phyloP scores from a whole-genome alignment of 2,797 vertebrate genomes.

The Simalia tracyae region DNA sequence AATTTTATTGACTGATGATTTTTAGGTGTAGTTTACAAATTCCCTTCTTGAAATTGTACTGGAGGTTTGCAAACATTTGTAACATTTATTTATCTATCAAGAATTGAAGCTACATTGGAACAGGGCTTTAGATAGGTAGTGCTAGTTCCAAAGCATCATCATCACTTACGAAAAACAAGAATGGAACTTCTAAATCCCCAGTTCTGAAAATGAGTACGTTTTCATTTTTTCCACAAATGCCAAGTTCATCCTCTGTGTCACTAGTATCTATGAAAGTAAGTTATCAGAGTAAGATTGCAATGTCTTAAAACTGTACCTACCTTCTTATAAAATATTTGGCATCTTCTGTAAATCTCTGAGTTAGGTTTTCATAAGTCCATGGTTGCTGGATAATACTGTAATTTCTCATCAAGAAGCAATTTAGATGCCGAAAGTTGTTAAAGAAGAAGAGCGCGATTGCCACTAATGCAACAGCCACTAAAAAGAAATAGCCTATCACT shows the following conservation, averaged over 20 bases:
- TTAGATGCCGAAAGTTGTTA: constrained; percentile 74
- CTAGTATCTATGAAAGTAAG: background rate
- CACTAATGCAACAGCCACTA: background rate
- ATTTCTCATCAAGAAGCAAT: constrained; percentile 87
- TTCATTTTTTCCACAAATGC: background rate
- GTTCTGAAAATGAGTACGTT: background rate
- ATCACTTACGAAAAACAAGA: background rate
- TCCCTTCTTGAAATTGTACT: too few species aligned
- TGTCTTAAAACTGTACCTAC: constrained; percentile 63
- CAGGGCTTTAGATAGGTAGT: background rate
- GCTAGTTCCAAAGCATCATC: background rate
- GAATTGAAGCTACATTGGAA: background rate
- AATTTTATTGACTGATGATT: too few species aligned
- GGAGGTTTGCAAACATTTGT: too few species aligned
- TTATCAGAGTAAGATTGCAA: rapidly evolving
- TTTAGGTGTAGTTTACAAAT: too few species aligned
- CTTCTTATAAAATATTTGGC: constrained; percentile 78
- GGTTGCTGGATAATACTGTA: constrained; percentile 82
- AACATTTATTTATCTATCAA: background rate
- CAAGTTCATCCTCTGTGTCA: rapidly evolving
- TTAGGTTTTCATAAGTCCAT: constrained; percentile 78
- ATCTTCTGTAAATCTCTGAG: constrained; percentile 80
- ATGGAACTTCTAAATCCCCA: background rate
- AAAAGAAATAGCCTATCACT: constrained; percentile 39
- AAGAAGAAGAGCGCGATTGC: constrained; percentile 63